Evolutionary conservation across 1,140 invertebrate species (phyloP).

Genomic region (Platorchestia sp.): DNA sequence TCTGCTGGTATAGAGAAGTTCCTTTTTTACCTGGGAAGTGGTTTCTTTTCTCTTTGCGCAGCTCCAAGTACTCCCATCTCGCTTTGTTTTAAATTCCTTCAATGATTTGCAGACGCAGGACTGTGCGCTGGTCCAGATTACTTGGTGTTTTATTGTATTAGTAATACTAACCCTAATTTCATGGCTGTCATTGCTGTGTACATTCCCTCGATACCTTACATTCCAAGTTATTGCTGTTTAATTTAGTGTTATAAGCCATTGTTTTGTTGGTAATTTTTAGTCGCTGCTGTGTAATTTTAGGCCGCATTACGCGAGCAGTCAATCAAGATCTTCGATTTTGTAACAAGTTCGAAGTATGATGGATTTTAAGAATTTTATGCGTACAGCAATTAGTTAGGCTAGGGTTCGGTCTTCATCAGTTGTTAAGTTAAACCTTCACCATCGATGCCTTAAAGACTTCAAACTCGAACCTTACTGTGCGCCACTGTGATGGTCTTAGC

Average conservation of each 20-base stretch:
- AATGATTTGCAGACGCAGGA: not conserved
- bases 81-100: not conserved
- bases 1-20: not conserved
- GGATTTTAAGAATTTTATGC: not conserved
- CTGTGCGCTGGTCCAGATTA: not conserved
- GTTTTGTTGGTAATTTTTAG: not conserved
- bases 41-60: not conserved
- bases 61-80: not conserved
- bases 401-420: not conserved
- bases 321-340: not conserved
- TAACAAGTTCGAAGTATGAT: not conserved
- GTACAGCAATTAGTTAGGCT: not conserved
- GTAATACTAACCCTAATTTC: not conserved
- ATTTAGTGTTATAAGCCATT: not conserved
- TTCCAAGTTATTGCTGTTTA: slow-evolving; percentile 36
- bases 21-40: not conserved
- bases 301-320: too few relatives aligned
- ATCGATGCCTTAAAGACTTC: not conserved
- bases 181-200: slow-evolving; percentile 16
- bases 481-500: not conserved
- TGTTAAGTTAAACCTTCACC: not conserved
- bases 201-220: not conserved
- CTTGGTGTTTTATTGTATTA: not conserved
- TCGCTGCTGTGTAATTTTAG: not conserved
- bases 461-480: not conserved